Conservation (phyloP, 2,113 vertebrate genomes). For the Nematolebias whitei region DNA sequence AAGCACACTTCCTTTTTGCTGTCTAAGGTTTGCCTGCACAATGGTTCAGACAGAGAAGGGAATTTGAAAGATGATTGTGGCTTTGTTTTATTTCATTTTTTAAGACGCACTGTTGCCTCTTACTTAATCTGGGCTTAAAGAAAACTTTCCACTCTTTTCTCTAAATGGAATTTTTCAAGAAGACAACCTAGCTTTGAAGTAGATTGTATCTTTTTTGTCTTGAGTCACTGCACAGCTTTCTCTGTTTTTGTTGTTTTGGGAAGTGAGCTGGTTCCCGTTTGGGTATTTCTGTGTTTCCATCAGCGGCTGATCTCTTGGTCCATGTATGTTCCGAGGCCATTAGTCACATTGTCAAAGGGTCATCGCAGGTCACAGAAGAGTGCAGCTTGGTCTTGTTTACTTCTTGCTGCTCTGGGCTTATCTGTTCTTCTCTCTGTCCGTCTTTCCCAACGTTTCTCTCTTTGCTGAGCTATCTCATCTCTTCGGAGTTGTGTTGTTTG, state of each 20-base stretch:
- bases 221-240: background rate
- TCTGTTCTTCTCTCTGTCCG: slow-evolving; percentile 51
- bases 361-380: slow-evolving; percentile 39
- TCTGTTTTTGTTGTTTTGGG: background rate
- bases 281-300: slow-evolving; percentile 33
- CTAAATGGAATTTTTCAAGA: background rate
- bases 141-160: slow-evolving; percentile 5
- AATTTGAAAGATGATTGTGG: slow-evolving; percentile 4
- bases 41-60: background rate
- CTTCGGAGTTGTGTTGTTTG: slow-evolving; percentile 18
- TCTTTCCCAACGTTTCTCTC: slow-evolving; percentile 22
- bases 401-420: slow-evolving; percentile 36
- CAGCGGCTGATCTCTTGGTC: slow-evolving; percentile 33
- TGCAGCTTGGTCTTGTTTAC: slow-evolving; percentile 53
- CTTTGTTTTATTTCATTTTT: slow-evolving; percentile 1
- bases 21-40: slow-evolving; percentile 4
- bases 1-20: slow-evolving; percentile 11
- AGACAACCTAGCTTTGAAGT: background rate
- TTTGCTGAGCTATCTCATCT: slow-evolving; percentile 23
- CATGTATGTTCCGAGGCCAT: slow-evolving; percentile 58
- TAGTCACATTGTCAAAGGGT: slow-evolving; percentile 66
- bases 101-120: slow-evolving; percentile 19
- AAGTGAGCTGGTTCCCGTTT: background rate
- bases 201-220: slow-evolving; percentile 2
- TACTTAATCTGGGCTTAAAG: slow-evolving; percentile 15